Conservation (phyloP, 2,113 vertebrate species). For the Sebastes schlegelii region DNA sequence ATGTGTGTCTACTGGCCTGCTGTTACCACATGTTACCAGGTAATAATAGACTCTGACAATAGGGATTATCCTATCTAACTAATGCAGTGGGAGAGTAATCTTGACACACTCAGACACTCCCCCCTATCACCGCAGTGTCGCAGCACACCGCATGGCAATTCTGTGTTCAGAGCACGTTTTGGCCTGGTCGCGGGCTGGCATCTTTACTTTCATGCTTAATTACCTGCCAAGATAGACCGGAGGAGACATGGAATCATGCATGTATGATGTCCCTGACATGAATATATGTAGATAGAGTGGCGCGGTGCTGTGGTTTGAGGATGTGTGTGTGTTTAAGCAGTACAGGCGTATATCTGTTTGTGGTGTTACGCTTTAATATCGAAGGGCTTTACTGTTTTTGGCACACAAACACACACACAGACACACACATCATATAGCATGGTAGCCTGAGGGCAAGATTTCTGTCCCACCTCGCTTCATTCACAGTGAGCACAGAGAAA, state of each 20-base stretch:
- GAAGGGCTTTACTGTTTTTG: not conserved
- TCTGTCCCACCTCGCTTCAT: slow-evolving; percentile 18
- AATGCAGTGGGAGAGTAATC: slow-evolving; percentile 70
- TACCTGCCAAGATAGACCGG: slow-evolving; percentile 77
- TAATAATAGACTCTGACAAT: slow-evolving; percentile 73
- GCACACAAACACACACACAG: not conserved
- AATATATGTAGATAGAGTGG: slow-evolving; percentile 46
- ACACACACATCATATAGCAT: slow-evolving; percentile 3
- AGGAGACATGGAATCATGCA: slow-evolving; percentile 63
- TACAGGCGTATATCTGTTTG: slow-evolving; percentile 1
- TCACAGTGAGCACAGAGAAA: not conserved
- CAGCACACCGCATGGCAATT: slow-evolving; percentile 64
- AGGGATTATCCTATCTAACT: slow-evolving; percentile 74
- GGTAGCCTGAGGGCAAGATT: slow-evolving; percentile 17
- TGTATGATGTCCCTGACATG: slow-evolving; percentile 64
- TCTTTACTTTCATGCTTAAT: slow-evolving; percentile 82
- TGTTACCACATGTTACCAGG: slow-evolving; percentile 64
- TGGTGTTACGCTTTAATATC: slow-evolving; percentile 1
- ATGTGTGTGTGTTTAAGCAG: not conserved
- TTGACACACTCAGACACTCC: slow-evolving; percentile 62
- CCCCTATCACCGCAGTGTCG: slow-evolving; percentile 57
- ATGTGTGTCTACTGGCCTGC: slow-evolving; percentile 25
- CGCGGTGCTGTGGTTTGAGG: not conserved
- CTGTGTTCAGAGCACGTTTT: slow-evolving; percentile 78
- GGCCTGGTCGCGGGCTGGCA: slow-evolving; percentile 53